Percentiles rank a stretch among this genome's conserved stretches.
phyloP scores from a whole-genome alignment of 2,888 invertebrate species.

The Noctua comes region DNA sequence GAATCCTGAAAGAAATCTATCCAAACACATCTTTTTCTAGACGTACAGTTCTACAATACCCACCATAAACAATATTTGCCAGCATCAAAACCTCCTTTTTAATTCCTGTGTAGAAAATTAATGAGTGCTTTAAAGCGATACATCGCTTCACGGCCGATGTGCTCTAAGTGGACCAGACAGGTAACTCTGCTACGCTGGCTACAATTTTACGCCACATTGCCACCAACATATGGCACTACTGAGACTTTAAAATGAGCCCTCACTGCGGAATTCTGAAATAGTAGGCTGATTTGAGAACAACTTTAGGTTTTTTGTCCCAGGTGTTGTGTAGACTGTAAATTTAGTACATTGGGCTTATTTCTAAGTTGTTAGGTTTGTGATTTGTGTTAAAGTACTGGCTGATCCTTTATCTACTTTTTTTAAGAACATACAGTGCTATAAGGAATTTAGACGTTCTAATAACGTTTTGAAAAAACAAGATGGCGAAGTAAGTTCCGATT shows the following conservation, averaged over 20 bases:
- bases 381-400: background rate
- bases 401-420: background rate
- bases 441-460: background rate
- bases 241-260: conserved; percentile 45
- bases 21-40: too few relatives aligned
- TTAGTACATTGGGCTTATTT: background rate
- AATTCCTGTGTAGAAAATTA: conserved; percentile 37
- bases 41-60: background rate
- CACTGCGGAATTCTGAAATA: conserved; percentile 28
- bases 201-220: conserved; percentile 61
- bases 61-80: background rate
- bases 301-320: background rate
- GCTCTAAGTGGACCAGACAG: conserved; percentile 59
- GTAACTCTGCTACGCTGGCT: conserved; percentile 56
- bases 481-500: background rate
- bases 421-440: background rate
- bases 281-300: conserved; percentile 7
- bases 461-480: background rate
- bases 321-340: background rate
- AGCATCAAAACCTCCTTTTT: conserved; percentile 15
- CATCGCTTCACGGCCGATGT: conserved; percentile 50
- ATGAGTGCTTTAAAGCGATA: conserved; percentile 44
- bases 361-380: background rate
- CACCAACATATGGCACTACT: conserved; percentile 33
- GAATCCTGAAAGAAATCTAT: too few relatives aligned